Base-by-base conservation (phyloP, 1,140 invertebrate species). In the Nasonia giraulti region DNA sequence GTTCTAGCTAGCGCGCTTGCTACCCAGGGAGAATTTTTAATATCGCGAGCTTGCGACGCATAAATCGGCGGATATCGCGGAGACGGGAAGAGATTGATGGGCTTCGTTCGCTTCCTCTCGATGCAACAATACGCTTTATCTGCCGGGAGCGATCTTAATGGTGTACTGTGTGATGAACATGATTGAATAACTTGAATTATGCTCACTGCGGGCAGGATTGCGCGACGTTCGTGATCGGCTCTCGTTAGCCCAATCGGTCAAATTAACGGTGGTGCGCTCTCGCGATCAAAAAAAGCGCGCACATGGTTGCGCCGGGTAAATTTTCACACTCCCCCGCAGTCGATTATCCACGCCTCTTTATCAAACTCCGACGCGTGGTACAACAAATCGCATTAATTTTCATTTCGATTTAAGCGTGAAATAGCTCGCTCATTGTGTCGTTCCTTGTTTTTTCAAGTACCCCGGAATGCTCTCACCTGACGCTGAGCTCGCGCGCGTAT, bases 301-400 rank as follows among this genome's bases (percentile, higher is more conserved):
- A 75, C 31, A 44, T 7, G 14, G 17, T 73, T 44, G 73, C 33
- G 55, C 17, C 31, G 11, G 68, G 5, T 71, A 31, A 71, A 27
- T 71, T 31, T 71, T 33, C 68, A 11, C 8, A 31, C 31, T 8
- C 31, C 14, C 31, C 68, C 68, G 8, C 27, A 71, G 27, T 27
- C 68, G 14, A 55, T 31, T 50, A 23, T 81, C 20, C 40, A 75
- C 47, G 69, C 47, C 80, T 37, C 27, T 74, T 82, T 82, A 75
- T 74, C 80, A 82, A 37, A 75, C 2, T 20, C 55, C 44, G 81
- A 68, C 73, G 33, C 55, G 6, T 14, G 5, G 20, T 76, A 83
- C 73, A 83, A 83, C 55, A 69, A 83, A 83, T 83, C 81, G 14
- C 20, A 66, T 66, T 44, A 77, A 83, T 83, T 77, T 83, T 69